These are phyloP conservation scores for Bombus superbus DNA, from an alignment of 1,140 invertebrate genomes.

Conservation along the genomic window DNA sequence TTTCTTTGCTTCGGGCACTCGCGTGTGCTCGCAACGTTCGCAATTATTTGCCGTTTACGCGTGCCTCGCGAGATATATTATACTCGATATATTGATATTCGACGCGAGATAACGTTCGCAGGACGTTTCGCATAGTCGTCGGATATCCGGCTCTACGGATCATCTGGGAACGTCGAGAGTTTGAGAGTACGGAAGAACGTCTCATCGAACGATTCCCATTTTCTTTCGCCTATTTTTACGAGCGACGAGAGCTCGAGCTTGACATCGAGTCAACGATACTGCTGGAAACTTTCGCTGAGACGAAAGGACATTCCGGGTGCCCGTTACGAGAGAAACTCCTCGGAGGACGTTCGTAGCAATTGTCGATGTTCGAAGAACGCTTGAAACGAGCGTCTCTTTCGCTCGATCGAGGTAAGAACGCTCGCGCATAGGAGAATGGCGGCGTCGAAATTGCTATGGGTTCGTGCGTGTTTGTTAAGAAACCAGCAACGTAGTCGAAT, in stretches of 20 bases:
- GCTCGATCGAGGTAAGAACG: slow-evolving; percentile 30
- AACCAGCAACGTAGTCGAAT: not conserved
- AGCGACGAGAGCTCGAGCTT: no score
- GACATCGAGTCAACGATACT: no score
- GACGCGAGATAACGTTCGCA: not conserved
- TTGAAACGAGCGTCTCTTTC: not conserved
- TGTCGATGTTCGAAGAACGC: not conserved
- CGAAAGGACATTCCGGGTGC: slow-evolving; percentile 6
- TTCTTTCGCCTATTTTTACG: not conserved
- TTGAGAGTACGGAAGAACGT: not conserved
- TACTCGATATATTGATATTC: no score
- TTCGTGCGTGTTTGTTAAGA: not conserved
- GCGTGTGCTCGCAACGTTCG: no score
- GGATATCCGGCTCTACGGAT: not conserved
- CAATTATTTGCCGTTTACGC: no score
- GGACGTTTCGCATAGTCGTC: not conserved
- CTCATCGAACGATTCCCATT: slow-evolving; percentile 18
- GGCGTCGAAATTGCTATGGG: not conserved
- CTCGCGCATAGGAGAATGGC: not conserved
- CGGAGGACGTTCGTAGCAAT: not conserved
- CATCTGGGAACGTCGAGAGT: not conserved
- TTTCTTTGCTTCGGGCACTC: no score
- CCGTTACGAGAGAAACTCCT: slow-evolving; percentile 15
- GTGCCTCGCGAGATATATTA: no score
- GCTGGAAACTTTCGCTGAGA: slow-evolving; percentile 22